A percentile compares a stretch with the other conserved stretches of the same genome.
These are phyloP conservation scores for Flexamia atlantica DNA, from an alignment of 2,888 invertebrate species.

Conservation along the genomic window DNA sequence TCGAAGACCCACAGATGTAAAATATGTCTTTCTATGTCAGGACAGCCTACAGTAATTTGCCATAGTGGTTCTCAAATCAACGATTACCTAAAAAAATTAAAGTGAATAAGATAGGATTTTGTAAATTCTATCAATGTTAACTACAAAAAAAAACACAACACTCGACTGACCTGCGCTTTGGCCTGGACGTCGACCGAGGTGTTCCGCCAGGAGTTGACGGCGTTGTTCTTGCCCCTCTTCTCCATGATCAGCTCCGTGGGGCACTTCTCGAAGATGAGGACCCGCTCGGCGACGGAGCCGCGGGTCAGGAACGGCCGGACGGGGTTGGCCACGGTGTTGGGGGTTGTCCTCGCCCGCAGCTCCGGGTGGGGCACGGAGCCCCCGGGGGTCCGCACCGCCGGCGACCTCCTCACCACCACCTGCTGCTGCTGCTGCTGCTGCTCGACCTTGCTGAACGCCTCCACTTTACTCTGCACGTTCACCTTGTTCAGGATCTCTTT, in stretches of 20 bases:
- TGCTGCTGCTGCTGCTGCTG: slow-evolving; percentile 63
- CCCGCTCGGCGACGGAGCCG: slow-evolving; percentile 94
- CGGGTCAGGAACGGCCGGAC: slow-evolving; percentile 91
- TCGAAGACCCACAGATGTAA: no score
- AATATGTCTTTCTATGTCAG: no score
- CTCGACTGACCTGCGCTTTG: slow-evolving; percentile 77
- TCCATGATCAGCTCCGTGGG: slow-evolving; percentile 88
- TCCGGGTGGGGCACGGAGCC: slow-evolving; percentile 83
- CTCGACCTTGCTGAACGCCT: slow-evolving; percentile 63
- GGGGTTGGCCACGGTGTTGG: slow-evolving; percentile 77
- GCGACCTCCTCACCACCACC: slow-evolving; percentile 62
- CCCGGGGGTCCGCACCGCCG: slow-evolving; percentile 61
- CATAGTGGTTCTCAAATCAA: no score
- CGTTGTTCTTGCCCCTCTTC: slow-evolving; percentile 79
- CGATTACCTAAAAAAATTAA: no score
- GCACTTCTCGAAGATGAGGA: slow-evolving; percentile 93
- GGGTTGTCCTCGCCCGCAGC: slow-evolving; percentile 74
- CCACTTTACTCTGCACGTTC: slow-evolving; percentile 66
- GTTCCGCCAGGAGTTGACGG: slow-evolving; percentile 75
- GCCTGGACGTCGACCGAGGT: slow-evolving; percentile 74
- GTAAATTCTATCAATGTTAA: no score
- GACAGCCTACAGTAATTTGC: no score
- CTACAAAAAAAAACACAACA: no score
- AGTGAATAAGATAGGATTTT: no score
- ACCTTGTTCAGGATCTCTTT: slow-evolving; percentile 68